Evolutionary conservation across 1,140 invertebrate species (phyloP).

Genomic region (Zaprionus africanus): DNA sequence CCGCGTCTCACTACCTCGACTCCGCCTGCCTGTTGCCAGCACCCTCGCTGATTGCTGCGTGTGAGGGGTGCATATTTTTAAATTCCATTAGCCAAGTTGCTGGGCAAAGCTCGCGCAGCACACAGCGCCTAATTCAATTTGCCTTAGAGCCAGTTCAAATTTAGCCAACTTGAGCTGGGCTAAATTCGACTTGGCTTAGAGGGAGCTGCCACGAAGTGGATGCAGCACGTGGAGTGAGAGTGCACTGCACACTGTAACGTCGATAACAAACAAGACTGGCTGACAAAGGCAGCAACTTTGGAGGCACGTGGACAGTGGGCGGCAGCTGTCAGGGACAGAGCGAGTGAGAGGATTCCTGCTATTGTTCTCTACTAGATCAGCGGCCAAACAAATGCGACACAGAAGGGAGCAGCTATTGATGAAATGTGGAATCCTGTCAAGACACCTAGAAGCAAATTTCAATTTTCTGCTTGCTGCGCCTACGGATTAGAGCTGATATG

Average conservation of each 20-base stretch:
- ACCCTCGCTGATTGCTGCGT: constrained; percentile 51
- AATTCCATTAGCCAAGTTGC: constrained; percentile 61
- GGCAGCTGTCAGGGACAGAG: background rate
- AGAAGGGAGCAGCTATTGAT: background rate
- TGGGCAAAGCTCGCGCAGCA: constrained; percentile 36
- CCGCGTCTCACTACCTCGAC: constrained; percentile 8
- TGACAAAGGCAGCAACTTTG: background rate
- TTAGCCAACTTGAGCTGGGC: constrained; percentile 12
- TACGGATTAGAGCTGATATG: background rate
- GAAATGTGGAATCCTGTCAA: background rate
- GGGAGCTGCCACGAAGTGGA: background rate
- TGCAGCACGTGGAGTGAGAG: background rate
- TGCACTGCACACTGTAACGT: background rate
- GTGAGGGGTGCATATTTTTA: constrained; percentile 65
- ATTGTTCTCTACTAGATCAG: background rate
- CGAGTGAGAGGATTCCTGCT: background rate
- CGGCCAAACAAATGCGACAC: background rate
- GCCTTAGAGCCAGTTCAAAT: constrained; percentile 43
- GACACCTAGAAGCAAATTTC: background rate
- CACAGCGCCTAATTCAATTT: constrained; percentile 57
- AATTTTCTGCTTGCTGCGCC: background rate
- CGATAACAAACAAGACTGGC: background rate
- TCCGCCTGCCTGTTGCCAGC: constrained; percentile 13
- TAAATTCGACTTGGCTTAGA: constrained; percentile 8
- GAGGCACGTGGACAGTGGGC: background rate